Evolutionary conservation across 2,797 vertebrate genomes (phyloP).

Genomic region (Ctenopoma multispine): DNA sequence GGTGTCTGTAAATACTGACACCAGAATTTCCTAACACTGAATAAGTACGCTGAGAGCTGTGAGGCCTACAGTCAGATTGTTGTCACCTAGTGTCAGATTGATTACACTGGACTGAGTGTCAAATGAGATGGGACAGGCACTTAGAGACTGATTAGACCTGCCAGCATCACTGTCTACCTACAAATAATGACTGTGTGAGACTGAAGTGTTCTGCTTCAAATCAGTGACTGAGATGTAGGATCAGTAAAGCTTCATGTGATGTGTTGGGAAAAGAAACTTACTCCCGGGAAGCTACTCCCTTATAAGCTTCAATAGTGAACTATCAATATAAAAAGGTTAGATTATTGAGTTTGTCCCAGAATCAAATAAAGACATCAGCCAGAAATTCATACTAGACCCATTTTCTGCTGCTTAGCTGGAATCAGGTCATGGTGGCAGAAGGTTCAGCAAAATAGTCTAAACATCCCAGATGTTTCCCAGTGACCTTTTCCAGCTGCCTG

Average conservation of each 20-base stretch:
- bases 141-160: conserved; percentile 62
- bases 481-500: too few relatives aligned
- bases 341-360: too few relatives aligned
- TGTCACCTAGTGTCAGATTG: conserved; percentile 40
- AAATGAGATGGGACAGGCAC: conserved; percentile 58
- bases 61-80: conserved; percentile 37
- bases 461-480: too few relatives aligned
- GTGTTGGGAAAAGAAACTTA: neutral
- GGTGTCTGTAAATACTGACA: neutral
- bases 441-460: too few relatives aligned
- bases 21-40: neutral
- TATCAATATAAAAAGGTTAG: too few relatives aligned
- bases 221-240: neutral
- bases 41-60: neutral
- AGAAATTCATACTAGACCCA: too few relatives aligned
- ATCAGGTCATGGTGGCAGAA: too few relatives aligned
- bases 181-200: conserved; percentile 38
- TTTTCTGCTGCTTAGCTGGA: too few relatives aligned
- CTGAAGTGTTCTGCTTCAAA: conserved; percentile 36
- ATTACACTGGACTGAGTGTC: conserved; percentile 32
- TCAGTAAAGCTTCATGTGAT: conserved; percentile 4
- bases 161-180: conserved; percentile 37
- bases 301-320: too few relatives aligned
- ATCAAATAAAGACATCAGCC: too few relatives aligned
- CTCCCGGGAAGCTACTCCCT: neutral